phyloP scores from a whole-genome alignment of 2,797 vertebrate genomes.

The Setipinna tenuifilis region DNA sequence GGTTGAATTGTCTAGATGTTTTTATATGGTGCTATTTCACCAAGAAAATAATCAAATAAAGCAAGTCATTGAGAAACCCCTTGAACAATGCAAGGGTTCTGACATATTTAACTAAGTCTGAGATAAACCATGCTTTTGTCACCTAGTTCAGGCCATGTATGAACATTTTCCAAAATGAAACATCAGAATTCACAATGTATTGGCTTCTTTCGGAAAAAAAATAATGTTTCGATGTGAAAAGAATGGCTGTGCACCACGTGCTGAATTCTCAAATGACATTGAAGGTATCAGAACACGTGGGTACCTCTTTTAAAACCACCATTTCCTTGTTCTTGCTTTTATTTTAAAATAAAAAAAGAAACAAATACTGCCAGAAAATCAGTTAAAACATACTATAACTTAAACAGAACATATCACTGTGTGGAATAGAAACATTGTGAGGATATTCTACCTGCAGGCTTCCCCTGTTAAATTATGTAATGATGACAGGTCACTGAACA shows the following conservation, averaged over 20 bases:
- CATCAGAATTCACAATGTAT: conserved; percentile 14
- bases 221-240: background rate
- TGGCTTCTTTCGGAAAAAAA: conserved; percentile 5
- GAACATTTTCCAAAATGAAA: conserved; percentile 3
- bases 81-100: background rate
- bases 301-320: background rate
- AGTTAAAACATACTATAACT: conserved; percentile 18
- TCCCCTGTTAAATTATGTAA: conserved; percentile 6
- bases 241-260: background rate
- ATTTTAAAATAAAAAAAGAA: conserved; percentile 11
- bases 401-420: conserved; percentile 16
- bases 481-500: background rate
- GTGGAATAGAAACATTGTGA: background rate
- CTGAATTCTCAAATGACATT: conserved; percentile 4
- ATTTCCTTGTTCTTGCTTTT: background rate
- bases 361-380: background rate
- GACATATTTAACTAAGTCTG: background rate
- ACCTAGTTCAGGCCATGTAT: background rate
- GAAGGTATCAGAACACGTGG: conserved; percentile 12
- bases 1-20: conserved; percentile 1
- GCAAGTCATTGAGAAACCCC: background rate
- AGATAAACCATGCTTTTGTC: conserved; percentile 16
- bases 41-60: background rate
- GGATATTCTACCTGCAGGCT: conserved; percentile 19
- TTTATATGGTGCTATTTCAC: background rate